Conservation (phyloP, 2,797 vertebrate genomes). For the Pseudochromis fuscus region DNA sequence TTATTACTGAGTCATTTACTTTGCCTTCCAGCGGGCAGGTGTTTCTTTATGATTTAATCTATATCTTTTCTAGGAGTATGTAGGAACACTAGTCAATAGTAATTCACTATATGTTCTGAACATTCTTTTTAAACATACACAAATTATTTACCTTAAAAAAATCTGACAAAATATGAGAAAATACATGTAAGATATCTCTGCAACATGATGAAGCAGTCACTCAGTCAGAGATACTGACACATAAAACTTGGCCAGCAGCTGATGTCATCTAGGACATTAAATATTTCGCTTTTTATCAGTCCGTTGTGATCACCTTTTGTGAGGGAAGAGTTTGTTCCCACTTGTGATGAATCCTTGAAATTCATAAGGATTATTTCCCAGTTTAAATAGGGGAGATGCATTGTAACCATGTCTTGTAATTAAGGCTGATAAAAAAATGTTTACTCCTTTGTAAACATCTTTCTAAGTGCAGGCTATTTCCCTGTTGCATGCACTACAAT, state of each 20-base stretch:
- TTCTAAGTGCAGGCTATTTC: background rate
- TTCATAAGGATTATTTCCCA: background rate
- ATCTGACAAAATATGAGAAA: too few species aligned
- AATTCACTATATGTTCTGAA: too few species aligned
- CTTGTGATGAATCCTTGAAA: background rate
- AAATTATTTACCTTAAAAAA: too few species aligned
- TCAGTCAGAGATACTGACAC: background rate
- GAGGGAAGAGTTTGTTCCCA: background rate
- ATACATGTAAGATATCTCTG: too few species aligned
- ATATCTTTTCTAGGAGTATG: too few species aligned
- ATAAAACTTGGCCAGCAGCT: background rate
- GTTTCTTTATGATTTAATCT: too few species aligned
- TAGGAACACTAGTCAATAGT: too few species aligned
- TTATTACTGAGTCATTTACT: too few species aligned
- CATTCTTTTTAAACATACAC: too few species aligned
- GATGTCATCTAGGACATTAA: background rate
- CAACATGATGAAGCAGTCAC: background rate
- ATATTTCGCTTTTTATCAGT: background rate
- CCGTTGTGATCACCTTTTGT: background rate
- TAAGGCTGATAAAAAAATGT: constrained; percentile 3
- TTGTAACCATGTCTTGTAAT: background rate
- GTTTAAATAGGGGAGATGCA: background rate
- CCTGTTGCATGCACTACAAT: constrained; percentile 38
- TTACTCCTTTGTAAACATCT: background rate
- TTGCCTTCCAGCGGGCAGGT: too few species aligned